phyloP scores from a whole-genome alignment of 2,113 vertebrate species.

The Pangasianodon gigas region DNA sequence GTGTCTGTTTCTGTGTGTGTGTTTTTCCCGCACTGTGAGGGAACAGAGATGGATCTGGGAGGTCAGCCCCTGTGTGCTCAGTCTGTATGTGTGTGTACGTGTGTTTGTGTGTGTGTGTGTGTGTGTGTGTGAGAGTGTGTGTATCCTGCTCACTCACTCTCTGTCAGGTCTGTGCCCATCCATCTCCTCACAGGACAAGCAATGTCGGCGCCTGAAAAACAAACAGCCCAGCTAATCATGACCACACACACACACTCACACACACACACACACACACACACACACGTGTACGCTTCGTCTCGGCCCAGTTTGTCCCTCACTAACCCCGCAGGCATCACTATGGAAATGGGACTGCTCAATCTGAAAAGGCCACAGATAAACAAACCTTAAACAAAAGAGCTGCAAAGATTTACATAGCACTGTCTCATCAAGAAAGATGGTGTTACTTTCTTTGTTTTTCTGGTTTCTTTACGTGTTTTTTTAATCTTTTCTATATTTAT shows the following conservation, averaged over 20 bases:
- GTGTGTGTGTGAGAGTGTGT: conserved; percentile 5
- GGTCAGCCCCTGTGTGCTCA: conserved; percentile 44
- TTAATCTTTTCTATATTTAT: background rate
- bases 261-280: conserved; percentile 48
- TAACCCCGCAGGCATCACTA: conserved; percentile 50
- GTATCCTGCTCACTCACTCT: conserved; percentile 28
- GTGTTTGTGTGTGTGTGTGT: conserved; percentile 37
- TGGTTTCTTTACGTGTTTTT: background rate
- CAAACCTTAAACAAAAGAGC: conserved; percentile 52
- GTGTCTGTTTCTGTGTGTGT: conserved; percentile 36
- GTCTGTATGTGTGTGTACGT: conserved; percentile 23
- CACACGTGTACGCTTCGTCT: conserved; percentile 33
- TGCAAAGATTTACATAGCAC: conserved; percentile 34
- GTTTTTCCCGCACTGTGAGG: conserved; percentile 30
- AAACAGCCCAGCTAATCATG: conserved; percentile 56
- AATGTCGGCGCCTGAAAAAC: conserved; percentile 56
- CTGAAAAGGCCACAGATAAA: conserved; percentile 56
- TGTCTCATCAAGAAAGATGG: background rate
- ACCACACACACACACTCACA: conserved; percentile 47
- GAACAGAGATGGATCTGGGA: conserved; percentile 51
- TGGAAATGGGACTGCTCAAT: conserved; percentile 51
- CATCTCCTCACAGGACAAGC: conserved; percentile 57
- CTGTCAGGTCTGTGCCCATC: conserved; percentile 54
- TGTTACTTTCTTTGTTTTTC: background rate
- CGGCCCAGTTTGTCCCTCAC: conserved; percentile 48